Evolutionary conservation across 2,888 invertebrate genomes (phyloP), one percentile per base, ranked within the genome.

Genomic region (Drosophila parthenogenetica): DNA sequence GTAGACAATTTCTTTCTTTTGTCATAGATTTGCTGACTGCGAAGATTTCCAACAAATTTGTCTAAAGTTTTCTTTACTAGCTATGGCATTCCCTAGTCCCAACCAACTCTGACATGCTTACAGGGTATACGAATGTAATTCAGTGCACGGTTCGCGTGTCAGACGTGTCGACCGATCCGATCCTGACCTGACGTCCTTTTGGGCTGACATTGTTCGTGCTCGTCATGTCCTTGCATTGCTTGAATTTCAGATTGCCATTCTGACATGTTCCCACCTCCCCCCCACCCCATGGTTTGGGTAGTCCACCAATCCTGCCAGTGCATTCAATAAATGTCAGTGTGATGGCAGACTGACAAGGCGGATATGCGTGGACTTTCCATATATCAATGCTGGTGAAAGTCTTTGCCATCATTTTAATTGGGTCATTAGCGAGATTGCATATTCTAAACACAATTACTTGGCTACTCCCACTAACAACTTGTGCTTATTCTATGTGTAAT

Each of bases 371-470:
- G 14, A 16, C 40, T 42, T 8, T 19, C 5, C 29, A 29, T 8
- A 29, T 29, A 8, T 8, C 37, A 17, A 22, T 43, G 50, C 39
- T 10, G 59, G 74, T 78, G 77, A 73, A 78, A 81, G 89, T 63
- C 58, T 60, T 66, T 51, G 75, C 79, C 65, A 85, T 79, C 42
- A 66, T 71, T 81, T 71, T 87, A 89, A 89, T 85, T 85, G 89
- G 79, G 70, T 85, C 74, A 85, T 89, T 89, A 87, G 64, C 61
- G 43, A 71, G 66, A 77, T 85, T 84, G 81, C 79, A 78, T 69
- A 84, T 76, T 68, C 72, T 63, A 65, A 29, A 72, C 54, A 29
- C 65, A 71, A 76, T 76, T 81, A 54, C 32, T 51, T 7, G 45
- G 35, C 11, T 39, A 49, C 55, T 49, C 46, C 29, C 37, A 45